Evolutionary conservation across 37 sponge, comb jelly and placozoan genomes (phyloP), one percentile per base, ranked within the genome.

Genomic region (Petrosia ficiformis): DNA sequence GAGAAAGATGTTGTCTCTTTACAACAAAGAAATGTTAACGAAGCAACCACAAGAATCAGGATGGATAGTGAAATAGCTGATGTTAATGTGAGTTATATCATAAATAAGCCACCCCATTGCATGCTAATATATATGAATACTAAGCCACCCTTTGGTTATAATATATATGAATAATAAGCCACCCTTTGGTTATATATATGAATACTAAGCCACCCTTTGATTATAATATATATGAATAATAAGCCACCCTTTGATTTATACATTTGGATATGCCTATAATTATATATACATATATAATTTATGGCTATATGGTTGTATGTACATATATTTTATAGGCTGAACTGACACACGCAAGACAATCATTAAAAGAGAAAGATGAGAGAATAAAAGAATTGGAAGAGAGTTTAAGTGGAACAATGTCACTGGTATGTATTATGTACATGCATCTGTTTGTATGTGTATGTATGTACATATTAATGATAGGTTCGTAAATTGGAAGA

Each of bases 401-500:
- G 25, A 84, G 73, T 16, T 77, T 92, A 34, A 79, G 21, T 36
- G 90, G 90, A 40, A 87, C 89, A 22, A 29, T 71, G 4, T 34
- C 74, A 60, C 60, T 87, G 73, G 86, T 80, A 39, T 72, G 26
- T 39, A 37, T 42, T 30, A 4, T 71, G 19, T 84, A 32, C 72
- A 71, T 77, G 14, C 44, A 44, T 65, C 42, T 77, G 24, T 33
- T 24, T 56, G 33, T 58, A 28, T 28, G 31, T 59, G 43, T 71
- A 43, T 59, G 48, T 36, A 60, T 72, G 65, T 65, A 39, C 42
- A 26, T 65, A 37, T 39, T 41, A 39, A 10, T 33, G 21, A 29
- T 16, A 90, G 92, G 87, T 86, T 26, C 69, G 70, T 11, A 86
- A 90, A 42, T 64, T 90, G 39, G 87, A 90, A 57, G 79, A 90